phyloP scores from a whole-genome alignment of 2,888 invertebrate genomes.

The Lasius fuliginosus region DNA sequence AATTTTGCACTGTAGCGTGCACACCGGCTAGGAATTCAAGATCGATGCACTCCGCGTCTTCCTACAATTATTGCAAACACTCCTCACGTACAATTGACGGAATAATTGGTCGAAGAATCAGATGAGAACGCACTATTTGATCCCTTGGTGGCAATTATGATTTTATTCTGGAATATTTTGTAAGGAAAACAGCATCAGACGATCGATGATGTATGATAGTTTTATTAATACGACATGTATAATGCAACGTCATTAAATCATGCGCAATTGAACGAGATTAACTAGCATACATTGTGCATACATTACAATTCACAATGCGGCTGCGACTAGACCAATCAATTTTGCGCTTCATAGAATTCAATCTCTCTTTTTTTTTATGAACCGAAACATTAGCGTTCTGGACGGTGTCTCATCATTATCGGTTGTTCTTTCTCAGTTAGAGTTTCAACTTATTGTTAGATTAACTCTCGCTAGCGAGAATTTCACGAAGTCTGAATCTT shows the following conservation, averaged over 20 bases:
- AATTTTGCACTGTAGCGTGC: constrained; percentile 22
- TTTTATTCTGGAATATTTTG: neutral
- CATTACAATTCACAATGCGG: constrained; percentile 4
- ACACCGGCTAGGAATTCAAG: constrained; percentile 28
- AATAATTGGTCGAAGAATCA: constrained; percentile 17
- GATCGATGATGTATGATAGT: constrained; percentile 20
- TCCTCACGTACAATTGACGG: constrained; percentile 41
- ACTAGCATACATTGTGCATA: neutral
- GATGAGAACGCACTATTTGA: neutral
- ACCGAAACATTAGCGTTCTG: constrained; percentile 23
- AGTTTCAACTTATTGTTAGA: neutral
- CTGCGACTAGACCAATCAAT: constrained; percentile 22
- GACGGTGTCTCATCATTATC: neutral
- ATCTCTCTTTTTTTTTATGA: constrained; percentile 42
- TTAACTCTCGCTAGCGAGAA: neutral
- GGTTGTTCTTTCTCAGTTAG: neutral
- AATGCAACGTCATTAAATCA: constrained; percentile 28
- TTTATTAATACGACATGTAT: constrained; percentile 27
- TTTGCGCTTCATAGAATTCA: constrained; percentile 34
- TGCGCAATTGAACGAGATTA: constrained; percentile 26
- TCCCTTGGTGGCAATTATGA: neutral
- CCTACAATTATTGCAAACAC: constrained; percentile 41
- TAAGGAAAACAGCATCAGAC: neutral
- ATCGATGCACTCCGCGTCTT: constrained; percentile 20
- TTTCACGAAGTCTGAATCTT: neutral